phyloP scores from a whole-genome alignment of 2,888 invertebrate genomes.

The Amphipyra berbera region DNA sequence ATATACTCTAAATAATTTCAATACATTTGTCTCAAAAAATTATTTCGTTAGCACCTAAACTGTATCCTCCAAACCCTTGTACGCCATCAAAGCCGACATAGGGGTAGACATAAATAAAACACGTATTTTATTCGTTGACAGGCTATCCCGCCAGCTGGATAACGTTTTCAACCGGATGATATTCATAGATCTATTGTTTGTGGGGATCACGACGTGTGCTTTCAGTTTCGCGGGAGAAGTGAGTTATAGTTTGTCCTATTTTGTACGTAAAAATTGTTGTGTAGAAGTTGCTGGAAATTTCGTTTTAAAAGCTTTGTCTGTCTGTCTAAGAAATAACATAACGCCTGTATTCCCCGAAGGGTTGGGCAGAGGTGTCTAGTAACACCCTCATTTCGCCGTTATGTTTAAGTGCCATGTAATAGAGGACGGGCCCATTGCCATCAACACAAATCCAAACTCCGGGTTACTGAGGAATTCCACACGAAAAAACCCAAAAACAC shows the following conservation, averaged over 20 bases:
- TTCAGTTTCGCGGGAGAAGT: slow-evolving; percentile 73
- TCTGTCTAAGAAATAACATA: too few relatives aligned
- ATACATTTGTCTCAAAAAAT: slow-evolving; percentile 16
- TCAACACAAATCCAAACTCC: too few relatives aligned
- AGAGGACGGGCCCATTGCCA: too few relatives aligned
- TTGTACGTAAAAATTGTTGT: background rate
- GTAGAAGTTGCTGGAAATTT: too few relatives aligned
- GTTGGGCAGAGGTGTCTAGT: too few relatives aligned
- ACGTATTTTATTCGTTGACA: slow-evolving; percentile 59
- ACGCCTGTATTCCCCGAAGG: too few relatives aligned
- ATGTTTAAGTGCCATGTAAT: too few relatives aligned
- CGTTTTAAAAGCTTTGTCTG: too few relatives aligned
- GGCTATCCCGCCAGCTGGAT: slow-evolving; percentile 68
- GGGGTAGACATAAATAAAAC: slow-evolving; percentile 51
- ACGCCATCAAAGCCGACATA: slow-evolving; percentile 38
- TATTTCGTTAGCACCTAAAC: slow-evolving; percentile 29
- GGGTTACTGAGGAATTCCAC: too few relatives aligned
- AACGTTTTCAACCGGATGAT: slow-evolving; percentile 71
- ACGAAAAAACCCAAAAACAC: too few relatives aligned
- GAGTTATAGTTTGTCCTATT: slow-evolving; percentile 43
- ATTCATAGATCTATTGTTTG: slow-evolving; percentile 71
- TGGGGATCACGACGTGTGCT: slow-evolving; percentile 71
- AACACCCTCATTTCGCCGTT: too few relatives aligned
- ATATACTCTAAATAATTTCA: too few relatives aligned
- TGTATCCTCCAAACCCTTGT: slow-evolving; percentile 29